Percentiles rank a stretch among this genome's conserved stretches.
Conservation (phyloP, 2,797 vertebrate species). For the Phalloptychus januarius region DNA sequence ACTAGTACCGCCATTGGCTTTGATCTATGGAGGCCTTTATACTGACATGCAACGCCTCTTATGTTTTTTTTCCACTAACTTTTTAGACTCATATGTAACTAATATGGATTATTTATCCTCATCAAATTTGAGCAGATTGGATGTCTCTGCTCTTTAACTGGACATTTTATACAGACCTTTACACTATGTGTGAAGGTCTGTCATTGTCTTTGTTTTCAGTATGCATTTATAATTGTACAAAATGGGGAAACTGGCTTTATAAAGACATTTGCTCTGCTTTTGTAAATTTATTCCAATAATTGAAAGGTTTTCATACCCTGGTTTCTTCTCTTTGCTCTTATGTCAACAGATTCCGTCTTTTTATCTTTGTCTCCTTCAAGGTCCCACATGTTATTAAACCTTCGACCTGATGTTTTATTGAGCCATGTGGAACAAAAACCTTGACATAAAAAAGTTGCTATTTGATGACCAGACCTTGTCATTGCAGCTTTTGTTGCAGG, state of each 20-base stretch:
- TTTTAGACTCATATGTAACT: background rate
- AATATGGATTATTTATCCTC: background rate
- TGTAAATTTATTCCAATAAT: background rate
- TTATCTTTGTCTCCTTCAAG: conserved; percentile 55
- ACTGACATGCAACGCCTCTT: background rate
- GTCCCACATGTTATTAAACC: conserved; percentile 41
- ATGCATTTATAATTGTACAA: background rate
- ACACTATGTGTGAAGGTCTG: background rate
- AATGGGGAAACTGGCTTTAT: background rate
- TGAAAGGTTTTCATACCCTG: conserved; percentile 35
- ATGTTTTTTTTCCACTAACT: background rate
- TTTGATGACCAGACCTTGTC: conserved; percentile 19
- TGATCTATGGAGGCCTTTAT: background rate
- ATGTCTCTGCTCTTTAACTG: background rate
- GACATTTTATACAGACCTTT: background rate
- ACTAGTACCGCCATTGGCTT: background rate
- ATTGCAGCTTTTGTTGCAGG: conserved; percentile 16
- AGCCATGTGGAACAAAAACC: conserved; percentile 31
- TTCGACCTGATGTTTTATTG: conserved; percentile 33
- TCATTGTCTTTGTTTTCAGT: background rate
- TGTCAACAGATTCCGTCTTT: conserved; percentile 6
- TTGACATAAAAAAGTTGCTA: conserved; percentile 40
- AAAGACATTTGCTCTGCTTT: background rate
- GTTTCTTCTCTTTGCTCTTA: conserved; percentile 30
- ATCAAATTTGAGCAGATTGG: background rate